Percentiles rank a stretch among this genome's conserved stretches.
Conservation (phyloP, 64 coral and sea anemone genomes). For the Montipora efflorescens region DNA sequence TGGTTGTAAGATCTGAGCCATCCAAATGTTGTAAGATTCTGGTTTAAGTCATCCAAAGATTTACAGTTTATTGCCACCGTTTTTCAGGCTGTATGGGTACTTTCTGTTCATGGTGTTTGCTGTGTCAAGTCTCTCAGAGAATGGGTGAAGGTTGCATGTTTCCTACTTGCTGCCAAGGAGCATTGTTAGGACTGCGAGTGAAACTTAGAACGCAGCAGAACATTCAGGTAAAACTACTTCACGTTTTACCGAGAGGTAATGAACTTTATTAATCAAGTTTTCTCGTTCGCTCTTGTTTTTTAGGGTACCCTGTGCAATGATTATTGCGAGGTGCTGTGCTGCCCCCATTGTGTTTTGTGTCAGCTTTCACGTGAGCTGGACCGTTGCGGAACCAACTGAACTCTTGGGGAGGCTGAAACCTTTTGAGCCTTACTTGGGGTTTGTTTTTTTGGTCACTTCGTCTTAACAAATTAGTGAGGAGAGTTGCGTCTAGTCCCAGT, state of each 20-base stretch:
- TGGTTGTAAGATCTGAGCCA: too few species aligned
- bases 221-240: constrained; percentile 70
- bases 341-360: constrained; percentile 65
- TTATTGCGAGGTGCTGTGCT: constrained; percentile 68
- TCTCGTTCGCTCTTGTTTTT: background rate
- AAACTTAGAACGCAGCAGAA: constrained; percentile 11
- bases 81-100: constrained; percentile 22
- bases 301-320: constrained; percentile 89
- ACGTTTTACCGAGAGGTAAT: too few species aligned
- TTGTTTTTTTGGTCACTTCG: too few species aligned
- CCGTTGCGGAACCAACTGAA: background rate
- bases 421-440: too few species aligned
- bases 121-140: constrained; percentile 67
- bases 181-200: constrained; percentile 63
- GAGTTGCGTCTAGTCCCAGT: too few species aligned
- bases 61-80: too few species aligned
- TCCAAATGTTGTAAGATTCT: too few species aligned
- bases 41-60: too few species aligned
- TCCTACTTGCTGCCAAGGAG: constrained; percentile 72
- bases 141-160: constrained; percentile 91
- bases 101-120: constrained; percentile 62
- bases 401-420: too few species aligned
- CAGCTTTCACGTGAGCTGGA: constrained; percentile 88
- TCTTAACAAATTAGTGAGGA: too few species aligned
- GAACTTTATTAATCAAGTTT: background rate